Percentiles rank a stretch among this genome's conserved stretches.
Conservation (phyloP, 37 sponge, comb jelly and placozoan species). For the Chondrosia reniformis region DNA sequence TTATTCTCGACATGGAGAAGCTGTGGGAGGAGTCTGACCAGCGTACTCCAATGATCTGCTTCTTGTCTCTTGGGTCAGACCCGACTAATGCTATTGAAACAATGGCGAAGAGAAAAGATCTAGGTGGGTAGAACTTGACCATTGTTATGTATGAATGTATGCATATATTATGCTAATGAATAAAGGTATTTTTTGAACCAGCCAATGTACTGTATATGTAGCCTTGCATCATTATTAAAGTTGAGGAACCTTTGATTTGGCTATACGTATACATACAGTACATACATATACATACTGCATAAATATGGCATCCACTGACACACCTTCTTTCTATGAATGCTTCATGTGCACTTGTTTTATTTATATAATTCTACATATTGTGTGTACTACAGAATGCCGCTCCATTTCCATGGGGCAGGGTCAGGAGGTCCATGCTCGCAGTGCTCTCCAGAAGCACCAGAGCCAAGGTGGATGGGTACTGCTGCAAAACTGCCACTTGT, state of each 20-base stretch:
- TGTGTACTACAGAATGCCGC: conserved; percentile 59
- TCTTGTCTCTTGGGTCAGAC: conserved; percentile 98
- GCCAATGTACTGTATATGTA: too few species aligned
- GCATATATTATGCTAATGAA: too few species aligned
- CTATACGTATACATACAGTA: too few species aligned
- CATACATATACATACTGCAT: neutral
- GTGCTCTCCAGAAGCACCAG: conserved; percentile 82
- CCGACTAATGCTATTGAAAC: conserved; percentile 90
- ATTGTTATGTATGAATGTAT: too few species aligned
- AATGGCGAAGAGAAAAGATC: conserved; percentile 78
- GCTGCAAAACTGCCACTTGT: conserved; percentile 98
- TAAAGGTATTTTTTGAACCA: too few species aligned
- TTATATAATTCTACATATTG: too few species aligned
- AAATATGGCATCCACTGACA: too few species aligned
- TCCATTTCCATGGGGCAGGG: conserved; percentile 99
- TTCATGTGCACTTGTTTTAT: too few species aligned
- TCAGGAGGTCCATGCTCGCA: conserved; percentile 97
- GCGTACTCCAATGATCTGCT: conserved; percentile 89
- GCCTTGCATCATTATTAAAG: too few species aligned
- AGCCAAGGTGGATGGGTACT: conserved; percentile 94
- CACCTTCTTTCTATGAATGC: too few species aligned
- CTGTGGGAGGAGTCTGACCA: conserved; percentile 89
- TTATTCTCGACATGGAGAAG: conserved; percentile 90
- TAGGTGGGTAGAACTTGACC: conserved; percentile 53
- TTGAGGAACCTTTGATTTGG: too few species aligned